Evolutionary conservation across 1,140 invertebrate genomes (phyloP).

Genomic region (Ips typographus): DNA sequence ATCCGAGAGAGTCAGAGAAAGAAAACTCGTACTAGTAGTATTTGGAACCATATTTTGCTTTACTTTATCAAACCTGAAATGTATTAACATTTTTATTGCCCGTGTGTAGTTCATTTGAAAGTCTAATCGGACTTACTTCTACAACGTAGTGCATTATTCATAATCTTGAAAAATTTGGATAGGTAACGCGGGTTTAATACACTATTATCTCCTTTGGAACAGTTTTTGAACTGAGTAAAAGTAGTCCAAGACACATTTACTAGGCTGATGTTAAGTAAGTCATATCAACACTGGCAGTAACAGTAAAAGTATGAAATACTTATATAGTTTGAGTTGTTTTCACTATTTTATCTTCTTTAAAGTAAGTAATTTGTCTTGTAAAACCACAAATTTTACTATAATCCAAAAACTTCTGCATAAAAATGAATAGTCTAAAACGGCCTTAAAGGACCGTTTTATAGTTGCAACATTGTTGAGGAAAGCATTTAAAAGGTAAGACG

Average conservation of each 20-base stretch:
- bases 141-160: too few relatives aligned
- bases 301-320: not conserved
- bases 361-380: not conserved
- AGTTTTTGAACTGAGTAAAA: too few relatives aligned
- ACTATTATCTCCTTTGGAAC: too few relatives aligned
- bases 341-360: too few relatives aligned
- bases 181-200: too few relatives aligned
- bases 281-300: not conserved
- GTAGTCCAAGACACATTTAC: too few relatives aligned
- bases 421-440: not conserved
- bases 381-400: not conserved
- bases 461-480: slow-evolving; percentile 20
- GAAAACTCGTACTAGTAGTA: not conserved
- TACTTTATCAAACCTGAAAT: not conserved
- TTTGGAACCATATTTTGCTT: not conserved
- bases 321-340: too few relatives aligned
- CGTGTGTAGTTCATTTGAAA: too few relatives aligned
- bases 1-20: not conserved
- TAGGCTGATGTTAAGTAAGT: too few relatives aligned
- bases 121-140: too few relatives aligned
- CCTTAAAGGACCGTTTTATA: slow-evolving; percentile 1
- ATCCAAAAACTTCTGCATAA: not conserved
- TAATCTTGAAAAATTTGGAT: too few relatives aligned
- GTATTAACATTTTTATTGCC: not conserved
- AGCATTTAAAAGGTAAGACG: slow-evolving; percentile 19